Evolutionary conservation across 2,797 vertebrate genomes (phyloP), one percentile per base, ranked within the genome.

Genomic region (Gymnothorax javanicus): DNA sequence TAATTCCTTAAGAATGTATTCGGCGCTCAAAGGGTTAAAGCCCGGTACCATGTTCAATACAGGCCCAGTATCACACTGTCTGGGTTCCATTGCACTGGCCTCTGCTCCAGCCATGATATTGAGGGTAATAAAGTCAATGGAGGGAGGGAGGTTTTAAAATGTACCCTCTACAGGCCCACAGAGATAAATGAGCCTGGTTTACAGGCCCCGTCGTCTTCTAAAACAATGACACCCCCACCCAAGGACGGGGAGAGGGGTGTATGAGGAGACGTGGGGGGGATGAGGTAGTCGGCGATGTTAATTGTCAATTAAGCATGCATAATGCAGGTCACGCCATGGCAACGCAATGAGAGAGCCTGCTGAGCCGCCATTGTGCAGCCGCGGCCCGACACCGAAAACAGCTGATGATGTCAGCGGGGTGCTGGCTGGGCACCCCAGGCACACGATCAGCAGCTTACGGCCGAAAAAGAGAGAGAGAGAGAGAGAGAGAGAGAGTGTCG

Each of bases 251-350:
- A 96, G 93, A 88, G 91, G 95, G 95, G 93, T 94, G 95, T 92
- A 96, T 94, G 94, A 95, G 95, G 90, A 96, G 96, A 93, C 94
- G 93, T 96, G 95, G 95, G 93, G 94, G 94, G 96, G 95, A 95
- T 96, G 94, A 95, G 95, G 95, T 93, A 98, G 97, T 95, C 95
- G 94, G 93, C 90, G 93, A 95, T 97, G 98, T 98, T 98, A 98
- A 99, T 98, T 98, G 98, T 98, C 97, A 97, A 97, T 99, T 99
- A 98, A 98, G 97, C 97, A 97, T 97, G 97, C 97, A 97, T 97
- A 96, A 97, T 97, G 96, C 94, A 95, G 96, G 96, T 96, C 93
- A 94, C 95, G 95, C 96, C 98, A 97, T 97, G 96, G 97, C 98
- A 97, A 98, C 98, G 94, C 94, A 91, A 94, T 90, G 93, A 94